Conservation (phyloP, 2,113 vertebrate species). For the Neolamprologus toae region DNA sequence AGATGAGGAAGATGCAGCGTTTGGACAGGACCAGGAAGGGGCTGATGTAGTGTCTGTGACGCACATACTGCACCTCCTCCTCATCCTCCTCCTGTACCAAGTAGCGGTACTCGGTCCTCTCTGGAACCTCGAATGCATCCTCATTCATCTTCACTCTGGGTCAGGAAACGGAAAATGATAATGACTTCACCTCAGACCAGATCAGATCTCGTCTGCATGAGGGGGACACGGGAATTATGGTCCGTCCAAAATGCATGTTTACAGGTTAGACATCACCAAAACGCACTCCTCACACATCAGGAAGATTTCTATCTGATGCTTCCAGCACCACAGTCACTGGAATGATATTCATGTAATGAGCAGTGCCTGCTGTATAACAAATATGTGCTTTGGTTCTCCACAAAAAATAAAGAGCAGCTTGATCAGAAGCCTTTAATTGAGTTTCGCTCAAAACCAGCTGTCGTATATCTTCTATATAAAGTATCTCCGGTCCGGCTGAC, state of each 20-base stretch:
- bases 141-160: conserved; percentile 65
- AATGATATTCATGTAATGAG: neutral
- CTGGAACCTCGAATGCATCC: conserved; percentile 62
- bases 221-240: neutral
- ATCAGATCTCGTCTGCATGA: neutral
- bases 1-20: conserved; percentile 62
- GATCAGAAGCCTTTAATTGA: neutral
- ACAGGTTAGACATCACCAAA: neutral
- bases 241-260: neutral
- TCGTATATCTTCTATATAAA: neutral
- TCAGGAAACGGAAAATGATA: neutral
- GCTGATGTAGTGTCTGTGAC: conserved; percentile 58
- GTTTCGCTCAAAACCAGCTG: neutral
- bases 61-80: conserved; percentile 59
- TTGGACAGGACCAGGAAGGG: conserved; percentile 62
- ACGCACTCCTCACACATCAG: neutral
- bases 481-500: neutral
- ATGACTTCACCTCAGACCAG: neutral
- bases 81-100: conserved; percentile 71
- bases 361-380: neutral
- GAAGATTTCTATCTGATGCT: neutral
- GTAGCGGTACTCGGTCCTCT: conserved; percentile 69
- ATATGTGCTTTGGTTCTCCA: neutral
- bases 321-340: neutral
- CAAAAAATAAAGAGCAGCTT: neutral